Evolutionary conservation across 1,140 invertebrate species (phyloP).

Genomic region (Hypothenemus hampei): DNA sequence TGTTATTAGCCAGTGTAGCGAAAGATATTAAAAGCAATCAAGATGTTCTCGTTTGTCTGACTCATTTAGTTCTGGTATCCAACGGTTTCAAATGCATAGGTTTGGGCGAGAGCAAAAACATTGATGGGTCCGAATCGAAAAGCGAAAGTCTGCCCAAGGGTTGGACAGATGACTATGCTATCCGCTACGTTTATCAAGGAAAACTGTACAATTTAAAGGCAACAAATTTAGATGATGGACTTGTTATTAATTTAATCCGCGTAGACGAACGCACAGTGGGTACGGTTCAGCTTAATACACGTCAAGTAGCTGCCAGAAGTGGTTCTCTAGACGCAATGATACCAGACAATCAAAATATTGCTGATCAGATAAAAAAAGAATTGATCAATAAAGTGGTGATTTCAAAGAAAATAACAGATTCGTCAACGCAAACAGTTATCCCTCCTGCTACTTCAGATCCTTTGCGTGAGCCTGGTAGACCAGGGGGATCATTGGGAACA

Average conservation of each 20-base stretch:
- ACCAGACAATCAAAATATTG: slow-evolving; percentile 48
- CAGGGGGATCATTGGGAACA: neutral
- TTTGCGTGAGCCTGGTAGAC: neutral
- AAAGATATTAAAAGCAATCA: slow-evolving; percentile 60
- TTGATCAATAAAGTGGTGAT: slow-evolving; percentile 49
- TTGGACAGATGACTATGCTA: slow-evolving; percentile 64
- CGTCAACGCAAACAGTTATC: slow-evolving; percentile 32
- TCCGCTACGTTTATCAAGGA: slow-evolving; percentile 61
- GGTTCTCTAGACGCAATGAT: slow-evolving; percentile 48
- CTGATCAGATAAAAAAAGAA: slow-evolving; percentile 49
- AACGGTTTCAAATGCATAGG: slow-evolving; percentile 68
- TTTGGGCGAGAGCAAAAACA: slow-evolving; percentile 60
- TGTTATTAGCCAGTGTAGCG: slow-evolving; percentile 59
- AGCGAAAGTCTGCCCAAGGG: slow-evolving; percentile 62
- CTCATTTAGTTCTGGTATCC: slow-evolving; percentile 67
- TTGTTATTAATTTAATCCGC: slow-evolving; percentile 43
- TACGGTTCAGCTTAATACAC: slow-evolving; percentile 38
- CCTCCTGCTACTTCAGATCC: neutral
- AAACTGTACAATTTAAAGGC: slow-evolving; percentile 63
- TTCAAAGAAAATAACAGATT: slow-evolving; percentile 35
- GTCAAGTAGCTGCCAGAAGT: slow-evolving; percentile 32
- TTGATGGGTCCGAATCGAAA: slow-evolving; percentile 55
- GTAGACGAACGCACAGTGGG: slow-evolving; percentile 41
- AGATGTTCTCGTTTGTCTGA: slow-evolving; percentile 63
- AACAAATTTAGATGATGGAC: slow-evolving; percentile 44